phyloP scores from a whole-genome alignment of 1,140 invertebrate species.

The Gryon sp. region DNA sequence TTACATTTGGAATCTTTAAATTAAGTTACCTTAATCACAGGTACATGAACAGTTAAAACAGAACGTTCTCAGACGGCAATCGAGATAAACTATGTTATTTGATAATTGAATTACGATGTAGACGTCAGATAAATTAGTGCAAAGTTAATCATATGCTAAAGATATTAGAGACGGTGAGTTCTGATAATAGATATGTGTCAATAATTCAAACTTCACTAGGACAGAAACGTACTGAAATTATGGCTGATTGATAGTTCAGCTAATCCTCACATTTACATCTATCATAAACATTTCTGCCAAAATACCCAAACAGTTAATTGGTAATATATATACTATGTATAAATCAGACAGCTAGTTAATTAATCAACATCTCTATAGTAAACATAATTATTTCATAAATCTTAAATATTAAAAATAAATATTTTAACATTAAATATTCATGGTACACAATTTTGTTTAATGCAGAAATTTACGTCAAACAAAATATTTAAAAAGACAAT shows the following conservation, averaged over 20 bases:
- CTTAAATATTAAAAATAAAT: no score
- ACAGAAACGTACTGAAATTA: slow-evolving; percentile 13
- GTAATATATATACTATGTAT: not conserved
- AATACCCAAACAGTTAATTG: not conserved
- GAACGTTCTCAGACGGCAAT: slow-evolving; percentile 1
- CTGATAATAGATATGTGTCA: slow-evolving; percentile 31
- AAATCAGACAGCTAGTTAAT: no score
- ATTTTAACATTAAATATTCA: no score
- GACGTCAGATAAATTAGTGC: slow-evolving; percentile 2
- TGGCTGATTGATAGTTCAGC: slow-evolving; percentile 35
- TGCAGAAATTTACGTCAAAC: no score
- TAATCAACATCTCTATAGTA: no score
- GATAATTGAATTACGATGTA: slow-evolving; percentile 31
- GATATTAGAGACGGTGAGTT: slow-evolving; percentile 5
- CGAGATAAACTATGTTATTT: not conserved
- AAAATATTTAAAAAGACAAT: no score
- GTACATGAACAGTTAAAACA: not conserved
- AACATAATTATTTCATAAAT: no score
- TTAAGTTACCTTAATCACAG: not conserved
- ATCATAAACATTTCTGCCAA: slow-evolving; percentile 11
- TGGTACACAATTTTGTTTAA: no score
- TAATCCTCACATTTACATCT: slow-evolving; percentile 19
- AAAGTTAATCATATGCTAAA: slow-evolving; percentile 41
- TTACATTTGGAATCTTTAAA: not conserved
- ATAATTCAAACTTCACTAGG: slow-evolving; percentile 41